These are phyloP conservation scores for Thymallus thymallus DNA, from an alignment of 2,113 vertebrate genomes.

Conservation along the genomic window DNA sequence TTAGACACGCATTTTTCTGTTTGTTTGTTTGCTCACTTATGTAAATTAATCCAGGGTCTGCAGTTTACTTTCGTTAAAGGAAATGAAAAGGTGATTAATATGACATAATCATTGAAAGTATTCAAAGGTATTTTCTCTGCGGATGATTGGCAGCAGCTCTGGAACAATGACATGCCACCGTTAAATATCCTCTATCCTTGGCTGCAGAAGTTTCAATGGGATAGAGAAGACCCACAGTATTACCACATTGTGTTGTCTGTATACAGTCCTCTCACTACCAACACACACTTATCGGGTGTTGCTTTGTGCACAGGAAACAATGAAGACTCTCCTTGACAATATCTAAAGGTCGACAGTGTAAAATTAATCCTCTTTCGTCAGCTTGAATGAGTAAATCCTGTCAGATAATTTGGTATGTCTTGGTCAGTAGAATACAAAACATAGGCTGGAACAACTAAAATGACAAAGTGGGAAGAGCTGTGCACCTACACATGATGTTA, in stretches of 20 bases:
- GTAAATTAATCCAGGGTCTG: conserved; percentile 50
- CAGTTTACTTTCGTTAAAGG: neutral
- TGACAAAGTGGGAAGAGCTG: neutral
- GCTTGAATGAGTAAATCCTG: neutral
- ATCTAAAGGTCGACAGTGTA: conserved; percentile 8
- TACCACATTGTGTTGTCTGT: conserved; percentile 68
- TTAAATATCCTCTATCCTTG: conserved; percentile 56
- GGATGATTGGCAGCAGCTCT: conserved; percentile 47
- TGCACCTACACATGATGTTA: neutral
- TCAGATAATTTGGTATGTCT: neutral
- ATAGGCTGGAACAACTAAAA: neutral
- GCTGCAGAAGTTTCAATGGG: conserved; percentile 55
- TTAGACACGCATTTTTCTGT: conserved; percentile 51
- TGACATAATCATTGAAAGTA: neutral
- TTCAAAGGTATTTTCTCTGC: conserved; percentile 30
- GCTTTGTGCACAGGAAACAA: conserved; percentile 48
- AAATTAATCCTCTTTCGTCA: neutral
- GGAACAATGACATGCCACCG: conserved; percentile 51
- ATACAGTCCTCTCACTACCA: conserved; percentile 54
- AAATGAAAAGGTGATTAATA: neutral
- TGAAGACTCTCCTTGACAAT: conserved; percentile 25
- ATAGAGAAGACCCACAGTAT: conserved; percentile 57
- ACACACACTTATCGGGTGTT: conserved; percentile 43
- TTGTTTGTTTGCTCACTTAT: conserved; percentile 45
- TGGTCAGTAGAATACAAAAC: neutral